A percentile compares a stretch with the other conserved stretches of the same genome.
Evolutionary conservation across 2,888 invertebrate genomes (phyloP).

Genomic region (Coenonympha arcania): DNA sequence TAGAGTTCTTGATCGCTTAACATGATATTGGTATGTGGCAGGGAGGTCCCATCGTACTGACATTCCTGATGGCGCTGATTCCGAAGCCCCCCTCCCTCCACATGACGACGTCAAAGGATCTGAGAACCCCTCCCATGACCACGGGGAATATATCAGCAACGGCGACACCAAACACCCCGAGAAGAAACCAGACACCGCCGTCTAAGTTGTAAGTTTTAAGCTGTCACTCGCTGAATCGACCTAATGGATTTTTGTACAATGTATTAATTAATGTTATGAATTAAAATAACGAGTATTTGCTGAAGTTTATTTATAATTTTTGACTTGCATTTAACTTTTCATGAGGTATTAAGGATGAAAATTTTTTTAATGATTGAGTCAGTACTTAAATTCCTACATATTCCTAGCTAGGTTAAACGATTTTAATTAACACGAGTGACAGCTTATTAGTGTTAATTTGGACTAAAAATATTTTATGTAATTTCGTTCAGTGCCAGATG

Average conservation of each 20-base stretch:
- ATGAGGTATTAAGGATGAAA: background rate
- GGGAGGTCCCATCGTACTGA: conserved; percentile 76
- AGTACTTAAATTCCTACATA: background rate
- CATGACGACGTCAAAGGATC: conserved; percentile 75
- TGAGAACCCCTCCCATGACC: conserved; percentile 75
- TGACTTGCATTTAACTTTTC: background rate
- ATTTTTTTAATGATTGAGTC: background rate
- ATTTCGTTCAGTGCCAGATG: conserved; percentile 17
- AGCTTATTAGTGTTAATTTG: conserved; percentile 9
- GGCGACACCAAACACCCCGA: conserved; percentile 67
- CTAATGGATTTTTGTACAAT: background rate
- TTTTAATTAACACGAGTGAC: conserved; percentile 9
- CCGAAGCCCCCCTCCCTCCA: conserved; percentile 75
- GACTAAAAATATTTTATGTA: conserved; percentile 9
- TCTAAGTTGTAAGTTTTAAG: conserved; percentile 44
- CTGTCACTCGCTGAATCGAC: conserved; percentile 22
- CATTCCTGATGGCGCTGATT: conserved; percentile 76
- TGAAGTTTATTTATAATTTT: background rate
- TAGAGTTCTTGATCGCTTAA: conserved; percentile 70
- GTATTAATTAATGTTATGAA: background rate
- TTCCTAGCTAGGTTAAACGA: background rate
- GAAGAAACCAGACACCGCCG: conserved; percentile 71
- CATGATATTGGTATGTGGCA: conserved; percentile 66
- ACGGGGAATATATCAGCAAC: conserved; percentile 76
- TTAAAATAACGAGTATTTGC: no score